A percentile compares a stretch with the other conserved stretches of the same genome.
Conservation (phyloP, 2,797 vertebrate genomes). For the Argentina silus region DNA sequence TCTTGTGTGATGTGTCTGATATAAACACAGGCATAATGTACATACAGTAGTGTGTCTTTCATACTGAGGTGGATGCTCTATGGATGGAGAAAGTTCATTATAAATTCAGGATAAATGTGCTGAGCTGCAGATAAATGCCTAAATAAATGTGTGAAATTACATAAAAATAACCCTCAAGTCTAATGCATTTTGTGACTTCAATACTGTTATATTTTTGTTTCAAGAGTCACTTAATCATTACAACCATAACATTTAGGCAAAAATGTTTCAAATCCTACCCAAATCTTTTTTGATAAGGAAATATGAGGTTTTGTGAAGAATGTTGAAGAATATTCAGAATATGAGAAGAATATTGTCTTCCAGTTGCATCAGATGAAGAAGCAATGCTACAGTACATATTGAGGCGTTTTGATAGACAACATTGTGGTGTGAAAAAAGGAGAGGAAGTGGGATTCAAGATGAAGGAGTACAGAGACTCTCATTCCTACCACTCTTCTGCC, state of each 20-base stretch:
- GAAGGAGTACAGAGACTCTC: conserved; percentile 57
- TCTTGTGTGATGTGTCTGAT: neutral
- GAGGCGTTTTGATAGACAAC: conserved; percentile 65
- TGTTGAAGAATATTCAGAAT: too few species aligned
- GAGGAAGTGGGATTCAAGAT: conserved; percentile 53
- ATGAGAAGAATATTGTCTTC: neutral
- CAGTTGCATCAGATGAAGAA: neutral
- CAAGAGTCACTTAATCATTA: neutral
- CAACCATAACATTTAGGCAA: neutral
- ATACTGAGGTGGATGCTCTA: neutral
- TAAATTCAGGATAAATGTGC: too few species aligned
- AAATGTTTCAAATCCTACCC: neutral
- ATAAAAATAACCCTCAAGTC: neutral
- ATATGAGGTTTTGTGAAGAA: neutral
- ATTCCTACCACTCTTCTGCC: conserved; percentile 70
- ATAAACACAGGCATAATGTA: neutral
- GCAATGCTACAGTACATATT: neutral
- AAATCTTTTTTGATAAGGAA: neutral
- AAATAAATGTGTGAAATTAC: neutral
- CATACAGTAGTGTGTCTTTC: neutral
- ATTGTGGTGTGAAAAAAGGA: conserved; percentile 26
- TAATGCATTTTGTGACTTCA: too few species aligned
- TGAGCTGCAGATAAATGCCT: neutral
- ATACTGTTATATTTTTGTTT: neutral
- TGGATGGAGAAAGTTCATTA: neutral